Evolutionary conservation across 1,140 invertebrate genomes (phyloP).

Genomic region (Drosophila littoralis): DNA sequence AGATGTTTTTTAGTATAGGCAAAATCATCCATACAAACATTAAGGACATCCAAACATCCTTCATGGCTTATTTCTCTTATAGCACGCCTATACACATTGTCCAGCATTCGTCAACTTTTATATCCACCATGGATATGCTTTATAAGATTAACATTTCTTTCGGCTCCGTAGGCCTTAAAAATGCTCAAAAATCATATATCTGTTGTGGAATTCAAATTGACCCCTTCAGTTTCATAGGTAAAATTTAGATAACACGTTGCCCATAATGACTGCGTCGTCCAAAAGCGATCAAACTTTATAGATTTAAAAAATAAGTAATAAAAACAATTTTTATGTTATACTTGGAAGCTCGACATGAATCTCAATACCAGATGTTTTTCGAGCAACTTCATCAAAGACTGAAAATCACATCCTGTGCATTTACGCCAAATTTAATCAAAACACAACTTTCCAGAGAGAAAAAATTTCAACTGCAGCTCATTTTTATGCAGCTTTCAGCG

Average conservation of each 20-base stretch:
- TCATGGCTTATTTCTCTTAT: not conserved
- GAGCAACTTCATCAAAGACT: conserved; percentile 31
- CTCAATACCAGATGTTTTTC: conserved; percentile 16
- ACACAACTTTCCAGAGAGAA: conserved; percentile 21
- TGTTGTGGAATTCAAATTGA: not conserved
- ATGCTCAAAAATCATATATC: too few species aligned
- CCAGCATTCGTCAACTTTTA: not conserved
- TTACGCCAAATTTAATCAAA: conserved; percentile 33
- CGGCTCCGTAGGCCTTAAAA: too few species aligned
- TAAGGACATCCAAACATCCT: not conserved
- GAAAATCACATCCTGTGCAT: conserved; percentile 35
- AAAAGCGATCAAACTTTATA: not conserved
- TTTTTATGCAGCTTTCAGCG: conserved; percentile 58
- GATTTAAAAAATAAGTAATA: not conserved
- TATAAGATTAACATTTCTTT: too few species aligned
- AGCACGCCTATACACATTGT: not conserved
- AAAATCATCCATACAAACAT: not conserved
- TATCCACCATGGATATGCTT: not conserved
- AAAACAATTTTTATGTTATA: not conserved
- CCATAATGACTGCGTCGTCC: not conserved
- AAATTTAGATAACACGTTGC: conserved; percentile 2
- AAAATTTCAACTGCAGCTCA: conserved; percentile 15
- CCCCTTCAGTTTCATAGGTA: not conserved
- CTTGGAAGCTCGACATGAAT: conserved; percentile 9
- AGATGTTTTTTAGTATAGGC: not conserved